Evolutionary conservation across 1,140 invertebrate genomes (phyloP).

Genomic region (Drosophila aff.): DNA sequence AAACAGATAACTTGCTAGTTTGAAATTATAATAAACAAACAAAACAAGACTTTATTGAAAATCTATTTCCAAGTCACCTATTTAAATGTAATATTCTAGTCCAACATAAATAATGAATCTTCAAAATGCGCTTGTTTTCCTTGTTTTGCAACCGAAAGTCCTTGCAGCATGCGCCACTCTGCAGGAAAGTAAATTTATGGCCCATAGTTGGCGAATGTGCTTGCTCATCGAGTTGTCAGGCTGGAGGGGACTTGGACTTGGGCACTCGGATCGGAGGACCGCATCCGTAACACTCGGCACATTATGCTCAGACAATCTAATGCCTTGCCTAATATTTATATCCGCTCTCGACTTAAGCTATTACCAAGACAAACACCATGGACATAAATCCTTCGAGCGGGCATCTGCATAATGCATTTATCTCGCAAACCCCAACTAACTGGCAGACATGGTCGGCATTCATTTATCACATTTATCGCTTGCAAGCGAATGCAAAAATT

Average conservation of each 20-base stretch:
- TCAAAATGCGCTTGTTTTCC: constrained; percentile 2
- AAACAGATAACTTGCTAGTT: too few relatives aligned
- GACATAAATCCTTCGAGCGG: constrained; percentile 67
- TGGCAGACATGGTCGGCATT: constrained; percentile 54
- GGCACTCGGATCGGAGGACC: constrained; percentile 16
- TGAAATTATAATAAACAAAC: neutral
- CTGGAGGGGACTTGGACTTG: neutral
- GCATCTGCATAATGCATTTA: constrained; percentile 66
- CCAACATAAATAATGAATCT: constrained; percentile 11
- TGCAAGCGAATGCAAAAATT: constrained; percentile 76
- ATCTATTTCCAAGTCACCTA: neutral
- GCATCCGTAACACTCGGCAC: constrained; percentile 40
- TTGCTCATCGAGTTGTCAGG: constrained; percentile 46
- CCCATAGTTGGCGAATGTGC: constrained; percentile 34
- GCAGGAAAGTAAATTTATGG: constrained; percentile 22
- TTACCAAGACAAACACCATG: constrained; percentile 72
- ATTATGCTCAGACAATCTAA: constrained; percentile 61
- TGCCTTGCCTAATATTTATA: constrained; percentile 73
- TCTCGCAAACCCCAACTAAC: constrained; percentile 37
- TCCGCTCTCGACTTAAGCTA: constrained; percentile 68
- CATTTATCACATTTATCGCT: constrained; percentile 82
- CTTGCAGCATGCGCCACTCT: constrained; percentile 4
- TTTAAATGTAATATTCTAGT: neutral
- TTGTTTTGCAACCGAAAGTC: constrained; percentile 15
- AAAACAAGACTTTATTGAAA: neutral